Evolutionary conservation across 2,888 invertebrate species (phyloP).

Genomic region (Aphidius colemani): DNA sequence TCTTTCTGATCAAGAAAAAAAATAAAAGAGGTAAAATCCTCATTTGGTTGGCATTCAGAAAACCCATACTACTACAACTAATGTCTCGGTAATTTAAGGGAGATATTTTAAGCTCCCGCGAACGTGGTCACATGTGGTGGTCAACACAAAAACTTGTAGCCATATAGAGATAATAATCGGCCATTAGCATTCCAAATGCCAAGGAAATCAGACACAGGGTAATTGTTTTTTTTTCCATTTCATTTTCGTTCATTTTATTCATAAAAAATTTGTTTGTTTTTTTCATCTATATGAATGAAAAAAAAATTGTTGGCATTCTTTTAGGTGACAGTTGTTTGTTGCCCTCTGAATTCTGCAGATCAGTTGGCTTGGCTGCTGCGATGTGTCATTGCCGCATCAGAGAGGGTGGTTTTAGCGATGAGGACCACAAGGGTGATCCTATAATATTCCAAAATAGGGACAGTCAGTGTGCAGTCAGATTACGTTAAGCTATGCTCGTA

Average conservation of each 20-base stretch:
- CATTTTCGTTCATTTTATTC: conserved; percentile 1
- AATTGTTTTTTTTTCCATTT: conserved; percentile 1
- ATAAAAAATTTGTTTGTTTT: not conserved
- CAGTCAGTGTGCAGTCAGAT: conserved; percentile 57
- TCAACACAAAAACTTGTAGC: conserved; percentile 57
- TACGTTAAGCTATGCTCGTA: conserved; percentile 61
- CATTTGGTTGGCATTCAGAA: conserved; percentile 54
- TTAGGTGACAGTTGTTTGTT: conserved; percentile 47
- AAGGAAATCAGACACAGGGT: conserved; percentile 17
- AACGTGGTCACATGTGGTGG: conserved; percentile 46
- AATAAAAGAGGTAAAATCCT: conserved; percentile 49
- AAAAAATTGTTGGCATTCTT: conserved; percentile 54
- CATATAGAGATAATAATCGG: conserved; percentile 50
- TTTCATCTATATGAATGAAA: not conserved
- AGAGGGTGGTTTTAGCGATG: conserved; percentile 24
- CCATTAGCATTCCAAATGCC: conserved; percentile 57
- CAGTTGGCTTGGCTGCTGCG: too few species aligned
- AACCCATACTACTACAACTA: conserved; percentile 50
- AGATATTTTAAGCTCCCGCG: conserved; percentile 57
- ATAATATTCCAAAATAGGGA: conserved; percentile 48
- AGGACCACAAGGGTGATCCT: conserved; percentile 34
- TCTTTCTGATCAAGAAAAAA: conserved; percentile 41
- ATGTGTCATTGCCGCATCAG: conserved; percentile 24
- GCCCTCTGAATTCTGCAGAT: too few species aligned
- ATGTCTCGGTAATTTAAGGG: conserved; percentile 59